Evolutionary conservation across 2,113 vertebrate species (phyloP), one percentile per base, ranked within the genome.

Genomic region (Lophius piscatorius): DNA sequence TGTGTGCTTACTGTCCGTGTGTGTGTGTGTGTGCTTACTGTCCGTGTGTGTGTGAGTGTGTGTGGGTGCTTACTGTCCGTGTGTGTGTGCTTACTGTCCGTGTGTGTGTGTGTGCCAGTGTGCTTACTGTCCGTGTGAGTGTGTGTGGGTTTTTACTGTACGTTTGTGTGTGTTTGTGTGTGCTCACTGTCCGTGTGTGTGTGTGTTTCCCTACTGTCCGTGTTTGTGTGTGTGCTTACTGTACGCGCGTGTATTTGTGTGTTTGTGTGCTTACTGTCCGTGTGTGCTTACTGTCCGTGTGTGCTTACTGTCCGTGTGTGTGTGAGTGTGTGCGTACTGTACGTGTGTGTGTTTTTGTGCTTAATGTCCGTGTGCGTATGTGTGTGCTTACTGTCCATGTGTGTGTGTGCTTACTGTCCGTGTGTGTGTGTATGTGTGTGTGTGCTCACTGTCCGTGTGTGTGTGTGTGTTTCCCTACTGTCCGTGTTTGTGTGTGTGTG

Each of bases 281-380:
- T n/a, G n/a, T n/a, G n/a, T n/a, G n/a, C n/a, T n/a, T n/a, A n/a
- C n/a, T n/a, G n/a, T n/a, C n/a, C n/a, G n/a, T n/a, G n/a, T n/a
- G n/a, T n/a, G n/a, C n/a, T n/a, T n/a, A n/a, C n/a, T n/a, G 20
- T 31, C 16, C 45, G 57, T 59, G 41, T 38, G 36, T 68, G 31
- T 44, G 34, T 48, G 28, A 48, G 24, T 39, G 1, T 11, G n/a
- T 39, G 62, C 40, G 59, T 35, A n/a, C n/a, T n/a, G n/a, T n/a
- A n/a, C n/a, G 4, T 8, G 4, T 28, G 46, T 28, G 16, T 49
- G 46, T 71, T 48, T 52, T 18, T 34, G 23, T 12, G 42, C 52
- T 48, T 9, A 16, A 31, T 31, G 13, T 33, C 31, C 5, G n/a
- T 20, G 39, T 41, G 39, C 20, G 38, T 40, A 17, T 40, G 38